Conservation (phyloP, 2,888 invertebrate genomes). For the Lithophane leautieri region DNA sequence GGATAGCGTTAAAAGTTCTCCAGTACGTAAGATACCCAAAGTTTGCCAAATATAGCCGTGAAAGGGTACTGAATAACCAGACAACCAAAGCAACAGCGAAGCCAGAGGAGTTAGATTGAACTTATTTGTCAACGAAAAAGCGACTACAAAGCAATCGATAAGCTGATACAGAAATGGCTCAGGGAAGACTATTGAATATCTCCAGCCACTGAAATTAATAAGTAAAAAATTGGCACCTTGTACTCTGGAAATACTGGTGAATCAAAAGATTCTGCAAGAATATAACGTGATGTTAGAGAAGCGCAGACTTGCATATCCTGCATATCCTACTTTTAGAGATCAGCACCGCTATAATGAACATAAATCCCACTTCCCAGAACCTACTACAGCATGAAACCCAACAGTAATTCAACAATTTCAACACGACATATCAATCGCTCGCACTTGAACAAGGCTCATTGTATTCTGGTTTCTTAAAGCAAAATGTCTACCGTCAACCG, state of each 20-base stretch:
- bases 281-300: neutral
- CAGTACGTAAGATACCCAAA: neutral
- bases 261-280: neutral
- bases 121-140: neutral
- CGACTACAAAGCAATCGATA: neutral
- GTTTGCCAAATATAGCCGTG: neutral
- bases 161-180: neutral
- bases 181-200: neutral
- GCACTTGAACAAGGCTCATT: slow-evolving; percentile 59
- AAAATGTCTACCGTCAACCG: slow-evolving; percentile 72
- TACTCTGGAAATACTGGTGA: neutral
- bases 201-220: neutral
- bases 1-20: neutral
- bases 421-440: slow-evolving; percentile 56
- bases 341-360: slow-evolving; percentile 5
- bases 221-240: neutral
- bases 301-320: neutral
- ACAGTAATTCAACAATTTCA: slow-evolving; percentile 22
- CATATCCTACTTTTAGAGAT: neutral
- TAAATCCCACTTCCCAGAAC: slow-evolving; percentile 1
- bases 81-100: neutral
- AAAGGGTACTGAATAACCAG: neutral
- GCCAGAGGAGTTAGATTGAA: neutral
- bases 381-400: slow-evolving; percentile 3
- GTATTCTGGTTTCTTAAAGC: slow-evolving; percentile 68